phyloP scores from a whole-genome alignment of 2,113 vertebrate species.

The Nymphicus hollandicus region DNA sequence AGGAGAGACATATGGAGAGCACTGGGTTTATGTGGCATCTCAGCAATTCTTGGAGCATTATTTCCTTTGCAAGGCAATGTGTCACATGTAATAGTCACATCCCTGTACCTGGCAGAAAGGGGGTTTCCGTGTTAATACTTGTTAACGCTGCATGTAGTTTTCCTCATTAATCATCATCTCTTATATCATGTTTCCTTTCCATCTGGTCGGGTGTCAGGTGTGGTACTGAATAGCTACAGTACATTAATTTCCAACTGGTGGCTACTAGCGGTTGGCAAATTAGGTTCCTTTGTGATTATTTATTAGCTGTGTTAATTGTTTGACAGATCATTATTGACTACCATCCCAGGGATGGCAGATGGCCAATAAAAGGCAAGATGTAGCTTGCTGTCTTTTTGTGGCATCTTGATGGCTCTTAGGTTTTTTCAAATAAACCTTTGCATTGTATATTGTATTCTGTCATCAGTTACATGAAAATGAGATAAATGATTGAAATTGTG shows the following conservation, averaged over 20 bases:
- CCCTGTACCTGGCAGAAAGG: not conserved
- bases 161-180: constrained; percentile 41
- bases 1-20: not conserved
- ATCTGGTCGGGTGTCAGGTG: constrained; percentile 41
- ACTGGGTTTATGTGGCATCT: not conserved
- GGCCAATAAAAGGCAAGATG: constrained; percentile 62
- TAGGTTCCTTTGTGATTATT: constrained; percentile 55
- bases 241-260: constrained; percentile 48
- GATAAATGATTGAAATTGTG: not conserved
- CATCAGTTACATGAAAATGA: not conserved
- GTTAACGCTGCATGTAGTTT: not conserved
- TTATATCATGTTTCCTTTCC: not conserved
- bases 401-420: constrained; percentile 7
- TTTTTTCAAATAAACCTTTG: not conserved
- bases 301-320: constrained; percentile 74
- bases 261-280: constrained; percentile 6
- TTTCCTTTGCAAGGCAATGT: not conserved
- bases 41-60: not conserved
- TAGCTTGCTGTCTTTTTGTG: constrained; percentile 15
- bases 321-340: constrained; percentile 70
- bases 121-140: not conserved
- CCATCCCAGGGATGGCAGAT: constrained; percentile 60
- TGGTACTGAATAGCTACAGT: constrained; percentile 31
- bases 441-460: not conserved
- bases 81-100: not conserved